Evolutionary conservation across 2,888 invertebrate species (phyloP).

Genomic region (Uloborus plumipes): DNA sequence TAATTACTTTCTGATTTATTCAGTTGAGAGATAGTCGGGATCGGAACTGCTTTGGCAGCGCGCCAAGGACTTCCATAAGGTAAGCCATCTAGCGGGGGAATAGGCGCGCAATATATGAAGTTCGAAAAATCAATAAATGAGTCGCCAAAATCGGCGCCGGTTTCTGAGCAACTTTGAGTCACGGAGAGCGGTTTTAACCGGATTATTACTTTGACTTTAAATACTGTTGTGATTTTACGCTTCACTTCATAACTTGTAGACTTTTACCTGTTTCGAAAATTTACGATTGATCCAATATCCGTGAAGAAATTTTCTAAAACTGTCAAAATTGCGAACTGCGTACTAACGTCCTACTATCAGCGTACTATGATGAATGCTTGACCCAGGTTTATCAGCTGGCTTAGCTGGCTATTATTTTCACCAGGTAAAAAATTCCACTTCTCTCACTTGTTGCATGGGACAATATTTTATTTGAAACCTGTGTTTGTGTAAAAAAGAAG

Average conservation of each 20-base stretch:
- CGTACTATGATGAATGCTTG: conserved; percentile 38
- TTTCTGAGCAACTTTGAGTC: background rate
- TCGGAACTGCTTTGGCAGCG: conserved; percentile 26
- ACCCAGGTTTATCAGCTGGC: conserved; percentile 62
- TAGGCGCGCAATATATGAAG: conserved; percentile 58
- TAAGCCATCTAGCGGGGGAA: conserved; percentile 54
- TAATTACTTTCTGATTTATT: too few species aligned
- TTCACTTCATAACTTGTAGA: background rate
- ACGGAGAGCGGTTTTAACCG: conserved; percentile 43
- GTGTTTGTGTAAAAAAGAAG: background rate
- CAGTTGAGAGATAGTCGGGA: too few species aligned
- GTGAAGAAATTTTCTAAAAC: conserved; percentile 8
- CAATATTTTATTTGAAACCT: background rate
- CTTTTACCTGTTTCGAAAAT: conserved; percentile 7
- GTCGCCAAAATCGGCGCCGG: conserved; percentile 39
- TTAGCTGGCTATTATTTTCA: conserved; percentile 45
- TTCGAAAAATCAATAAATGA: conserved; percentile 62
- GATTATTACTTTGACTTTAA: conserved; percentile 7
- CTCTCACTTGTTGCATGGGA: conserved; percentile 12
- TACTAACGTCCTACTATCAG: conserved; percentile 4
- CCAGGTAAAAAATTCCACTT: conserved; percentile 35
- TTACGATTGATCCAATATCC: background rate
- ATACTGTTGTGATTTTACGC: conserved; percentile 1
- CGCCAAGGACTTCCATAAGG: conserved; percentile 31
- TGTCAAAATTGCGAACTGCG: conserved; percentile 40